A percentile compares a stretch with the other conserved stretches of the same genome.
Evolutionary conservation across 1,140 invertebrate genomes (phyloP).

Genomic region (Drosophila quadrilineata): DNA sequence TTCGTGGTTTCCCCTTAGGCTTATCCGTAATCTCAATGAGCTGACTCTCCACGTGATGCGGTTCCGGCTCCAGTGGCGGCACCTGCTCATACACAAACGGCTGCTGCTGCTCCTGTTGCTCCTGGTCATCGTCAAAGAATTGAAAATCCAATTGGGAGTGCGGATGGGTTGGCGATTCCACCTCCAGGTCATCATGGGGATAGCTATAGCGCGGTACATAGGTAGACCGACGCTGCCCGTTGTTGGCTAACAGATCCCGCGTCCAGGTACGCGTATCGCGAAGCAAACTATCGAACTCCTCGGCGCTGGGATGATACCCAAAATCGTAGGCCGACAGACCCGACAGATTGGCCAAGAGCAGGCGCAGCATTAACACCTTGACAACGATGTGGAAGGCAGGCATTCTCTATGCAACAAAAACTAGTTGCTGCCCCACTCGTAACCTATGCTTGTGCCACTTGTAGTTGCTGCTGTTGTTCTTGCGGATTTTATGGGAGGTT

Average conservation of each 20-base stretch:
- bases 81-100: conserved; percentile 52
- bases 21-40: conserved; percentile 35
- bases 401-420: conserved; percentile 6
- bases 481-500: conserved; percentile 15
- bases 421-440: not conserved
- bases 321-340: conserved; percentile 55
- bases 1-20: not conserved
- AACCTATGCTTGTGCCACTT: not conserved
- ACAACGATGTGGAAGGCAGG: conserved; percentile 29
- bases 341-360: conserved; percentile 41
- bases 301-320: conserved; percentile 77
- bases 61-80: conserved; percentile 14
- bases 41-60: conserved; percentile 47
- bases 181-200: conserved; percentile 8
- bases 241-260: conserved; percentile 53
- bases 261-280: conserved; percentile 64
- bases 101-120: conserved; percentile 18
- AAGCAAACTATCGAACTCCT: conserved; percentile 71
- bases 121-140: conserved; percentile 38
- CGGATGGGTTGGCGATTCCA: no score
- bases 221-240: conserved; percentile 14
- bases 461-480: not conserved
- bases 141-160: conserved; percentile 51
- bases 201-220: conserved; percentile 57
- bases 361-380: conserved; percentile 40